phyloP scores from a whole-genome alignment of 2,797 vertebrate genomes.

The Chromobotia macracanthus region DNA sequence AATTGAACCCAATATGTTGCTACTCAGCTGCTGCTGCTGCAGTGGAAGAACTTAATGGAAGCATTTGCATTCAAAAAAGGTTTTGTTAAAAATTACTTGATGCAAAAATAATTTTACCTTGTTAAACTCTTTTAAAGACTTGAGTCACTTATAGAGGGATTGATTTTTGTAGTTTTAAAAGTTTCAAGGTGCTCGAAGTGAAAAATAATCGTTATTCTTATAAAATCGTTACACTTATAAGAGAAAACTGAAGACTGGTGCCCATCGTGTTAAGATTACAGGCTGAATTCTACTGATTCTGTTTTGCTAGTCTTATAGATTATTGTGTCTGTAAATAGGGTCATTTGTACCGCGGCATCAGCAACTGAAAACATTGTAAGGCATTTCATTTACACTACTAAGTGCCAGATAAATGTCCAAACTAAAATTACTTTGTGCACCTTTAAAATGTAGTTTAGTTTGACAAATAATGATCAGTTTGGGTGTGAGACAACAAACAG shows the following conservation, averaged over 20 bases:
- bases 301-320: background rate
- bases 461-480: background rate
- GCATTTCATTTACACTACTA: background rate
- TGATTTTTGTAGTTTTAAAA: background rate
- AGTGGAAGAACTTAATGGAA: background rate
- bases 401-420: background rate
- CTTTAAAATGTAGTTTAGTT: background rate
- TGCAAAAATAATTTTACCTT: background rate
- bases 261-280: background rate
- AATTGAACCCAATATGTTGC: background rate
- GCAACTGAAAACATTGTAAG: background rate
- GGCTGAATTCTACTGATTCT: background rate
- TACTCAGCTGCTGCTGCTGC: too few species aligned
- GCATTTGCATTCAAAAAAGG: background rate
- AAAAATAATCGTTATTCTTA: background rate
- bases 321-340: background rate
- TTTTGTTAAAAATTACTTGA: background rate
- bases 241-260: background rate
- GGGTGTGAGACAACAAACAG: background rate
- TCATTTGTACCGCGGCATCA: background rate
- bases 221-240: background rate
- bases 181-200: background rate
- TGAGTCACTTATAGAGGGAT: background rate
- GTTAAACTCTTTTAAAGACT: background rate
- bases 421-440: background rate